Evolutionary conservation across 2,797 vertebrate species (phyloP), one percentile per base, ranked within the genome.

Genomic region (Gastrophryne carolinensis): DNA sequence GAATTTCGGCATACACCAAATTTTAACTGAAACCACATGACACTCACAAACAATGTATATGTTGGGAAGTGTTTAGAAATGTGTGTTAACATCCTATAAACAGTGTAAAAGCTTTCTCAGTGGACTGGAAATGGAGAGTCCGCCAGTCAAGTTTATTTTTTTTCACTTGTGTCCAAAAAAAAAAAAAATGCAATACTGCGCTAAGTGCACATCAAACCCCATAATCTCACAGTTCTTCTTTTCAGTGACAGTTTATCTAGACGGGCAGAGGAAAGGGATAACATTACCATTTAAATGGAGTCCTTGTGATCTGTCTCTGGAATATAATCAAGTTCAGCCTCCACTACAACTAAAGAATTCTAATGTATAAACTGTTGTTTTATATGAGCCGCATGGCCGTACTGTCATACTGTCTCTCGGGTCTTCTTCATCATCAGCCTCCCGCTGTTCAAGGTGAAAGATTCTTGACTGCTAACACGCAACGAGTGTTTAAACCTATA

Each of bases 261-360:
- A 79, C 70, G 41, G 63, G 63, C 0, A 27, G 69, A 70, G 79
- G 79, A 78, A 73, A 80, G 73, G 86, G 81, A 80, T 81, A 84
- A 80, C 3, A 60, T 82, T 84, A 81, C 79, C 80, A 78, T 84
- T 83, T 82, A 86, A 63, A 82, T 78, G 80, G 79, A 78, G 12
- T 74, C 75, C 62, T 79, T 75, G 84, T 81, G 83, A 87, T 86
- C 87, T 84, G 85, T 86, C 86, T 72, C 1, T 12, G 80, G 82
- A 83, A 84, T 78, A 74, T 82, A 81, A 82, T 84, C 83, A 77
- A 81, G 83, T 84, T 75, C 82, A 80, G 79, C 79, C 49, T 80
- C 81, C 70, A 81, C 82, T 73, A 81, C 84, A 81, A 84, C 84
- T 79, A 79, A 80, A 79, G 81, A 75, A 84, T 82, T 83, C 77